A percentile compares a stretch with the other conserved stretches of the same genome.
Evolutionary conservation across 2,888 invertebrate species (phyloP).

Genomic region (Sipha maydis): DNA sequence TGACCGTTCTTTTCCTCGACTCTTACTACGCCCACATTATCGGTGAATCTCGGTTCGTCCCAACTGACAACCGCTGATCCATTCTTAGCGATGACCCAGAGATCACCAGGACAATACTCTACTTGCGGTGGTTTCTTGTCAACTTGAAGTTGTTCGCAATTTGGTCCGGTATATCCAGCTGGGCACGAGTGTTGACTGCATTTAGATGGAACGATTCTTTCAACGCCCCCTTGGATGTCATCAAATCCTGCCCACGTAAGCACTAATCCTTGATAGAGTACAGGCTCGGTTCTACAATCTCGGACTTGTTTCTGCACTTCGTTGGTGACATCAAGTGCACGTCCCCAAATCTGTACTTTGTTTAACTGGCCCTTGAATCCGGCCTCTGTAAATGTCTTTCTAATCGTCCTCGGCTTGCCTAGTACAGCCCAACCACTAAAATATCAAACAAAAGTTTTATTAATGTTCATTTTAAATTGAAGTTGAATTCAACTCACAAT

Average conservation of each 20-base stretch:
- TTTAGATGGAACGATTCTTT: conserved; percentile 88
- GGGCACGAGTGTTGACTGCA: conserved; percentile 91
- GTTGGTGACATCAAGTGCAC: conserved; percentile 88
- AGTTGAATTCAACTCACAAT: conserved; percentile 73
- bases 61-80: conserved; percentile 89
- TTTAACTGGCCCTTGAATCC: conserved; percentile 97
- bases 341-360: conserved; percentile 93
- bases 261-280: conserved; percentile 84
- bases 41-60: conserved; percentile 92
- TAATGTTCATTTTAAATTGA: conserved; percentile 13
- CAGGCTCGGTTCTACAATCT: conserved; percentile 91
- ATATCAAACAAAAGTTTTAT: conserved; percentile 62
- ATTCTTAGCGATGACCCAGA: conserved; percentile 93
- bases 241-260: conserved; percentile 96
- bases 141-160: conserved; percentile 84
- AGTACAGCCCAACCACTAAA: conserved; percentile 90
- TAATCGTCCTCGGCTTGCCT: conserved; percentile 86
- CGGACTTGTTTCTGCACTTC: conserved; percentile 94
- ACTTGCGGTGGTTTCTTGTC: conserved; percentile 88
- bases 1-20: conserved; percentile 88
- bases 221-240: conserved; percentile 86
- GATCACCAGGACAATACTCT: conserved; percentile 91
- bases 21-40: conserved; percentile 84
- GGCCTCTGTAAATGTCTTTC: conserved; percentile 83
- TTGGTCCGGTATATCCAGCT: conserved; percentile 84